Evolutionary conservation across 2,888 invertebrate genomes (phyloP).

Genomic region (Pristionchus arcanus): DNA sequence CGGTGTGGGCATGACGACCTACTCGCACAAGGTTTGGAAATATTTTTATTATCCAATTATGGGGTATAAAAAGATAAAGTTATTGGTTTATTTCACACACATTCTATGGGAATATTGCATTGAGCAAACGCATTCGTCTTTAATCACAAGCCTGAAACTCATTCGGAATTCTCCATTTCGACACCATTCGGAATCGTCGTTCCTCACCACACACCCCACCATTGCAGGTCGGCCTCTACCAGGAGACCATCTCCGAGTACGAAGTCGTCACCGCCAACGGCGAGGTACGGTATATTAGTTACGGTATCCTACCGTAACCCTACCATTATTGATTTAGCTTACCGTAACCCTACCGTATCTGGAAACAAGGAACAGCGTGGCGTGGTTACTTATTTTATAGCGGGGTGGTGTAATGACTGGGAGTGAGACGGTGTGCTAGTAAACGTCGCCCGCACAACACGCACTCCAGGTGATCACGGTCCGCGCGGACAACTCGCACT

Average conservation of each 20-base stretch:
- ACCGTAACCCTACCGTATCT: not conserved
- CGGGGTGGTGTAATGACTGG: too few species aligned
- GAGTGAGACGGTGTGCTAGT: too few species aligned
- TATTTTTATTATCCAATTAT: not conserved
- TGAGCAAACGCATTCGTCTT: not conserved
- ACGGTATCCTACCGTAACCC: not conserved
- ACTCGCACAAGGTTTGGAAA: constrained; percentile 83
- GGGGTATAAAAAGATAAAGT: too few species aligned
- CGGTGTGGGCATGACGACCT: constrained; percentile 87
- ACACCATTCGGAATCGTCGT: not conserved
- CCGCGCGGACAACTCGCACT: constrained; percentile 82
- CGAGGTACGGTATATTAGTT: constrained; percentile 79
- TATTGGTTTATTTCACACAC: not conserved
- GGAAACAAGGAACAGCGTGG: too few species aligned
- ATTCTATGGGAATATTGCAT: not conserved
- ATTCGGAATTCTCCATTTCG: not conserved
- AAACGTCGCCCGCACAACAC: not conserved
- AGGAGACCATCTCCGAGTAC: constrained; percentile 85
- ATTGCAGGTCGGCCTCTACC: constrained; percentile 84
- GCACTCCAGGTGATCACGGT: constrained; percentile 32
- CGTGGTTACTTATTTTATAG: too few species aligned
- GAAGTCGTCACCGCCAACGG: constrained; percentile 86
- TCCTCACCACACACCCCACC: not conserved
- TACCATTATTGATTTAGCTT: constrained; percentile 79
- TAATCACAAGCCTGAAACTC: not conserved